phyloP scores from a whole-genome alignment of 2,888 invertebrate species.

The Trisateles emortualis region DNA sequence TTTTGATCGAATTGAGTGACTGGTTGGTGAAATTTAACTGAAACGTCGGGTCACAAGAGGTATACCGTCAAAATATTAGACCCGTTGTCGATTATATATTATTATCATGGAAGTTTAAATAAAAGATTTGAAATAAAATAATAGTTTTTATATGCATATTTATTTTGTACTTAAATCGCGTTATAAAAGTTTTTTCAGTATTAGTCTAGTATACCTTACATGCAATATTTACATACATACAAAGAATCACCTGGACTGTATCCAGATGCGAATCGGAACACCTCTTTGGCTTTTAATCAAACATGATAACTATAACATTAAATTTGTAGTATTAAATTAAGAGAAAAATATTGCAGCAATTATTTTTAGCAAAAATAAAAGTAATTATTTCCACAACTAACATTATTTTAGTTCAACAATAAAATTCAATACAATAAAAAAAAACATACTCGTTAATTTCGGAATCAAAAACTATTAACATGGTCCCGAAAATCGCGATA shows the following conservation, averaged over 20 bases:
- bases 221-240: constrained; percentile 53
- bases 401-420: constrained; percentile 26
- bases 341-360: constrained; percentile 15
- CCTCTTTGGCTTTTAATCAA: constrained; percentile 43
- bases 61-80: too few species aligned
- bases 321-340: constrained; percentile 7
- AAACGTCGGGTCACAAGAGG: too few species aligned
- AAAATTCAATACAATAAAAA: constrained; percentile 8
- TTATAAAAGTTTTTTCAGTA: constrained; percentile 47
- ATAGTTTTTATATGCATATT: constrained; percentile 41
- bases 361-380: constrained; percentile 3
- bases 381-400: constrained; percentile 12
- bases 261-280: constrained; percentile 14
- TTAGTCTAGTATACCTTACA: constrained; percentile 22
- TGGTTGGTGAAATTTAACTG: too few species aligned
- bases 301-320: constrained; percentile 15
- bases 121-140: constrained; percentile 18
- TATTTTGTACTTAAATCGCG: constrained; percentile 58
- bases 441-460: constrained; percentile 33
- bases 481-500: constrained; percentile 31
- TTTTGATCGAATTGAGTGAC: too few species aligned
- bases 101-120: too few species aligned
- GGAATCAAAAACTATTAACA: constrained; percentile 45
- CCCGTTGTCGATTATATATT: too few species aligned
- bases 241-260: constrained; percentile 23